Base-by-base conservation (phyloP, 92 coral and sea anemone genomes). In the Parazoanthus atlanticus region DNA sequence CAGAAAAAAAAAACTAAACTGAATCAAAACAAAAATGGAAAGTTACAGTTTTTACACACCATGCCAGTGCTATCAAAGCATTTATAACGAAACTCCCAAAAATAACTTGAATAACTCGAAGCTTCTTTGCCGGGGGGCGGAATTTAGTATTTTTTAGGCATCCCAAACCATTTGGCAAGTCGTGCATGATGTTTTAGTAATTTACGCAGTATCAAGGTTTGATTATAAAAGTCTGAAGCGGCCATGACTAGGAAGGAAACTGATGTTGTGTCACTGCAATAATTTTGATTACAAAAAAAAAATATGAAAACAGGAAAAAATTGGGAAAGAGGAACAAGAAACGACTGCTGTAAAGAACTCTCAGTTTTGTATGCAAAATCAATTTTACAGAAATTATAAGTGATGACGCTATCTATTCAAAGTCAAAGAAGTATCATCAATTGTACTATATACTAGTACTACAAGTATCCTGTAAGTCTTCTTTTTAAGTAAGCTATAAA, bases 51-150 rank as follows among this genome's bases (percentile, higher is more conserved):
- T 28, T 12, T 36, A 2, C 16, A 36, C 23, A 23, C 38, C 12
- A 30, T 73, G 41, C 11, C 49, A 46, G 49, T 33, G 13, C n/a
- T 76, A 33, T 76, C 31, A 78, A 78, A 43, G 17, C 13, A n/a
- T 8, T 46, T 26, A 9, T 8, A n/a, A 13, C 56, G 16, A 78
- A n/a, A 52, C 8, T 30, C 25, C 66, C 19, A 26, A 19, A 47
- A 34, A 25, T 28, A 28, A 9, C 46, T 8, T 28, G 2, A 19
- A n/a, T n/a, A n/a, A 46, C 61, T 78, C 82, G 82, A 78, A 25
- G 32, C 65, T 78, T 46, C 38, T 43, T 78, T 26, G 82, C 82
- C 82, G 64, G 64, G 65, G 61, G 82, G 82, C 82, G 15, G 10
- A 78, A 78, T 78, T 23, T 15, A 78, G 36, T 78, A 13, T 78